Base-by-base conservation (phyloP, 2,113 vertebrate genomes). In the Anhinga rufa region DNA sequence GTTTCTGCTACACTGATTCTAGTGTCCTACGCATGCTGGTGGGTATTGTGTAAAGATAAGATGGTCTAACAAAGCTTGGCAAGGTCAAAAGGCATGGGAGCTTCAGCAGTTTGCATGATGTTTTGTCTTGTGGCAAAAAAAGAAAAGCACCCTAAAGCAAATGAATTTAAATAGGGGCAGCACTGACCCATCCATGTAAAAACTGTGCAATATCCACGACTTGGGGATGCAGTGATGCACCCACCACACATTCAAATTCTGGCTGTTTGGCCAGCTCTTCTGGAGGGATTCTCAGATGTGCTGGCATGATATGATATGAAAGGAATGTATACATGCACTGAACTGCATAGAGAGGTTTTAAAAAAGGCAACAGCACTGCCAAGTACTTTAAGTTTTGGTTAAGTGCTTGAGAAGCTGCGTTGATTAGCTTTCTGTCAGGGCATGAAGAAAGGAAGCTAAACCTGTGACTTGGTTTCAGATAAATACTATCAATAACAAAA, bases 1-100 rank as follows among this genome's bases (percentile, higher is more conserved):
- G 95, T 97, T 97, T 97, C 91, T 90, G 88, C 75, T 81, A 95
- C 80, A 71, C 89, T 95, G 91, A 88, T 86, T 96, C 95, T 82
- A 96, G 90, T 96, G 96, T 97, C 93, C 87, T 79, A 49, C 1
- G 51, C 93, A 86, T 96, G 86, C 93, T 95, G 95, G 85, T 66
- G 95, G 78, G 82, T 86, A 97, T 96, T 97, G 95, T 95, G 91
- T 58, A 40, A 81, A 97, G 96, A 96, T 92, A 96, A 97, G 95
- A 96, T 95, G 82, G 85, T 96, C 91, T 97, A 96, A 96, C 95
- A 97, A 97, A 94, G 92, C 92, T 83, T 57, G 44, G 55, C 86
- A 88, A 95, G 96, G 96, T 97, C 96, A 97, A 95, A 97, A 96
- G 96, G 72, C 96, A 96, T 96, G 96, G 88, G 90, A 97, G 95